Evolutionary conservation across 2,888 invertebrate genomes (phyloP).

Genomic region (Dendrolimus pini): DNA sequence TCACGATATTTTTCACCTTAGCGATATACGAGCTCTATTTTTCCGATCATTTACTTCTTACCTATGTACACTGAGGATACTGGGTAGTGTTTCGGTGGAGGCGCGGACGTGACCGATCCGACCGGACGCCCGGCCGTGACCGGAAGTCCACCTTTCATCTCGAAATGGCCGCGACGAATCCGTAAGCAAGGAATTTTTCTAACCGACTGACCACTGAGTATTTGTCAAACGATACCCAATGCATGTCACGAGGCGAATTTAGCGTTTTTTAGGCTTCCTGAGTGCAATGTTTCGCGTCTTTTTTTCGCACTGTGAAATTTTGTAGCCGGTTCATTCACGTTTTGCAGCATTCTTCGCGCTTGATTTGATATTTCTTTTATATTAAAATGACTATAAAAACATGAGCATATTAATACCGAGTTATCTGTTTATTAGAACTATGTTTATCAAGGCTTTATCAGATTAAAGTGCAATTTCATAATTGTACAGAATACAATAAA

Average conservation of each 20-base stretch:
- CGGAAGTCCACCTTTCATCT: slow-evolving; percentile 68
- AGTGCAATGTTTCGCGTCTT: slow-evolving; percentile 24
- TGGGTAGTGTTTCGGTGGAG: slow-evolving; percentile 4
- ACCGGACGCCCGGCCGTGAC: slow-evolving; percentile 63
- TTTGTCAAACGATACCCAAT: slow-evolving; percentile 28
- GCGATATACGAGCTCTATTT: too few relatives aligned
- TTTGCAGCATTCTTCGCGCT: not conserved
- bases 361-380: not conserved
- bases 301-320: slow-evolving; percentile 19
- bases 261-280: slow-evolving; percentile 38
- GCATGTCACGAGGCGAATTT: slow-evolving; percentile 39
- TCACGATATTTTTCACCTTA: too few relatives aligned
- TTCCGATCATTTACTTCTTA: too few relatives aligned
- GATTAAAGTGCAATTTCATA: too few relatives aligned
- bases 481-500: too few relatives aligned
- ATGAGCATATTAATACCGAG: too few relatives aligned
- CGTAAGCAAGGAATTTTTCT: slow-evolving; percentile 66
- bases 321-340: slow-evolving; percentile 1
- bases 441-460: too few relatives aligned
- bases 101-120: slow-evolving; percentile 33
- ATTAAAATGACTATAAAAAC: too few relatives aligned
- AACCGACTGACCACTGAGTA: slow-evolving; percentile 60
- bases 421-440: too few relatives aligned
- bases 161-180: slow-evolving; percentile 65
- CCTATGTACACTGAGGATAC: too few relatives aligned